Evolutionary conservation across 2,113 vertebrate genomes (phyloP).

Genomic region (Nerophis lumbriciformis): DNA sequence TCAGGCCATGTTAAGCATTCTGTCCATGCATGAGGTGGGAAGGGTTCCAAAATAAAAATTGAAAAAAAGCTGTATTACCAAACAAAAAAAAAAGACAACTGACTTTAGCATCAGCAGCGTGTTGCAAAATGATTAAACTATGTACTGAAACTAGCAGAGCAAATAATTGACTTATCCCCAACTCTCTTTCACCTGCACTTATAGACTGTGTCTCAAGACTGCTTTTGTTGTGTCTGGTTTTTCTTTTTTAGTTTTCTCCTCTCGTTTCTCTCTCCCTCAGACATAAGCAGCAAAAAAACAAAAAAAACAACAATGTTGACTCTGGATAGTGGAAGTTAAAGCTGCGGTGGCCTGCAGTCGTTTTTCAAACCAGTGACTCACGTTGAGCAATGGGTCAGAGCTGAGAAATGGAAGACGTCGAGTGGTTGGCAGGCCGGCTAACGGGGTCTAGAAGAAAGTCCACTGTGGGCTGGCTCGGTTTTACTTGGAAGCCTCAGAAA

Average conservation of each 20-base stretch:
- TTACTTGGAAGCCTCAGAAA: constrained; percentile 36
- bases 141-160: constrained; percentile 61
- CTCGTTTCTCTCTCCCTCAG: not conserved
- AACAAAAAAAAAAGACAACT: constrained; percentile 39
- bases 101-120: constrained; percentile 43
- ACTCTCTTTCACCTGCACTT: constrained; percentile 60
- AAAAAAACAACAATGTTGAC: constrained; percentile 33
- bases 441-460: constrained; percentile 20
- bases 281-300: not conserved
- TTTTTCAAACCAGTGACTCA: constrained; percentile 49
- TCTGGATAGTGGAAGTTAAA: constrained; percentile 27
- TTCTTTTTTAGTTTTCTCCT: constrained; percentile 16
- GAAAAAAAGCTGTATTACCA: constrained; percentile 38
- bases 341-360: constrained; percentile 27
- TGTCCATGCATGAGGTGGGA: constrained; percentile 19
- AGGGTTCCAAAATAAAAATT: constrained; percentile 2
- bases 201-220: constrained; percentile 35
- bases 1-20: constrained; percentile 43
- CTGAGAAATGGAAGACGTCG: constrained; percentile 30
- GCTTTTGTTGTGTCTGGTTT: not conserved
- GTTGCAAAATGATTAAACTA: constrained; percentile 55
- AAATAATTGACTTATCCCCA: constrained; percentile 59
- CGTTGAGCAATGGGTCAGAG: constrained; percentile 32
- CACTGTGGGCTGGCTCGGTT: constrained; percentile 19
- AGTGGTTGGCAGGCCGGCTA: constrained; percentile 27